phyloP scores from a whole-genome alignment of 1,140 invertebrate genomes.

The Helicoverpa armigera region DNA sequence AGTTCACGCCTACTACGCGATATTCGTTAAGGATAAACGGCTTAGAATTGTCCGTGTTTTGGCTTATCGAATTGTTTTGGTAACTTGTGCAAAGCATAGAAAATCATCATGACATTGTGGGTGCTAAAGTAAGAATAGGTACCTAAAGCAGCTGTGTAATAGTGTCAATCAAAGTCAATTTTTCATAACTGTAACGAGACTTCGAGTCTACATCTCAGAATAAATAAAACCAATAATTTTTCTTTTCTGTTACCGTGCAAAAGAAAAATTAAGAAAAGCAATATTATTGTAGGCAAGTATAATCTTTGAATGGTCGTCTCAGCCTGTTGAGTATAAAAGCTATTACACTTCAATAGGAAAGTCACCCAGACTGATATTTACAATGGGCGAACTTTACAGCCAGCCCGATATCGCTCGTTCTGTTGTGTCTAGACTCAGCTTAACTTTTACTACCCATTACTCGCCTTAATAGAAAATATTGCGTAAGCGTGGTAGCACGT shows the following conservation, averaged over 20 bases:
- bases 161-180: no score
- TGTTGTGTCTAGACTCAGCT: not conserved
- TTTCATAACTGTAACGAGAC: no score
- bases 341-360: constrained; percentile 25
- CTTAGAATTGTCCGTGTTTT: constrained; percentile 2
- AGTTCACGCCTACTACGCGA: constrained; percentile 14
- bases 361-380: constrained; percentile 5
- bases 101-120: not conserved
- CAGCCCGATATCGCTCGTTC: constrained; percentile 7
- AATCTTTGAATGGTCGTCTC: not conserved
- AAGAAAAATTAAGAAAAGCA: not conserved
- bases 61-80: not conserved
- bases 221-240: no score
- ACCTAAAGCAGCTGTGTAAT: no score
- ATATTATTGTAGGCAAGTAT: constrained; percentile 3
- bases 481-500: no score
- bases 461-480: not conserved
- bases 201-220: no score
- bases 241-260: no score
- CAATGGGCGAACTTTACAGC: constrained; percentile 26
- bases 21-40: constrained; percentile 23
- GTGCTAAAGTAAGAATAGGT: not conserved
- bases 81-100: not conserved
- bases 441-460: constrained; percentile 1
- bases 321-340: constrained; percentile 16